Percentiles rank a stretch among this genome's conserved stretches.
These are phyloP conservation scores for Acipenser oxyrinchus DNA, from an alignment of 2,797 vertebrate genomes.

Conservation along the genomic window DNA sequence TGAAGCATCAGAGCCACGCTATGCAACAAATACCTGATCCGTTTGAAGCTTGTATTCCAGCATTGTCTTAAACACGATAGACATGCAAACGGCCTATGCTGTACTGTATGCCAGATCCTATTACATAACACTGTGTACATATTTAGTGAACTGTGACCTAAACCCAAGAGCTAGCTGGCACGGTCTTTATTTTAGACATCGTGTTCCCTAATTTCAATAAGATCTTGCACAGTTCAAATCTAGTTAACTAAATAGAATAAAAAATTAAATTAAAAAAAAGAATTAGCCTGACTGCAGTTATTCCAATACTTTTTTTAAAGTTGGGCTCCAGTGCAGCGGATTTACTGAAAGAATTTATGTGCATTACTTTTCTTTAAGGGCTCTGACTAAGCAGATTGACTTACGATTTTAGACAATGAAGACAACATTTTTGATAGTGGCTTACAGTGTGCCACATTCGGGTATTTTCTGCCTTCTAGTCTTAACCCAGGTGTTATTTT, in stretches of 20 bases:
- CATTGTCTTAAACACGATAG: neutral
- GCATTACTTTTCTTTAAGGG: no score
- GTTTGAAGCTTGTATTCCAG: neutral
- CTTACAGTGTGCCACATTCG: no score
- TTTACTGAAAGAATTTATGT: no score
- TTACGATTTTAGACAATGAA: no score
- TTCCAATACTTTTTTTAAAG: no score
- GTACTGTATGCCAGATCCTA: neutral
- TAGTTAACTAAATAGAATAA: neutral
- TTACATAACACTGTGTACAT: neutral
- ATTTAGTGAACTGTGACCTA: neutral
- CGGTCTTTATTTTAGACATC: neutral
- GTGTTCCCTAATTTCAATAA: neutral
- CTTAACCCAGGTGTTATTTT: no score
- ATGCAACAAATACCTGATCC: neutral
- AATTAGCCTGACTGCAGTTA: no score
- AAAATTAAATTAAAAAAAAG: no score
- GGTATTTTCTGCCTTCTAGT: no score
- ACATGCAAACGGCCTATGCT: neutral
- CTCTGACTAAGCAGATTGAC: no score
- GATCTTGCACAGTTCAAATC: neutral
- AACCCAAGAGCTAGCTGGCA: neutral
- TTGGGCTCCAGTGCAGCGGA: no score
- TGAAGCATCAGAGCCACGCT: neutral
- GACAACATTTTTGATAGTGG: no score